Base-by-base conservation (phyloP, 2,113 vertebrate genomes). In the Halichoerus grypus region DNA sequence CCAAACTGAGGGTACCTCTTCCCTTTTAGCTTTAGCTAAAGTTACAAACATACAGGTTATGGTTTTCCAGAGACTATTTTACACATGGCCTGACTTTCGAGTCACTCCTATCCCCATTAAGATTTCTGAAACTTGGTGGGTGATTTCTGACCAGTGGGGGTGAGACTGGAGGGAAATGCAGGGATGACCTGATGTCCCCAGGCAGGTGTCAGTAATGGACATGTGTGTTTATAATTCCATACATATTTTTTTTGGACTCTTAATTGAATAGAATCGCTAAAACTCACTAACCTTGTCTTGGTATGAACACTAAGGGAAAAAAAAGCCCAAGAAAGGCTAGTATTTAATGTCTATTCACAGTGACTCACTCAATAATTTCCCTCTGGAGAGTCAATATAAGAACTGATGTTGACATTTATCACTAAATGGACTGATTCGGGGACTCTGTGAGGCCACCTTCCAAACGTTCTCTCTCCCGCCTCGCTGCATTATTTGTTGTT, bases 141-240 rank as follows among this genome's bases (percentile, higher is more conserved):
- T 7, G 39, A 53, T 67, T 59, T 26, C 3, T 33, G 53, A 4
- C 4, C 4, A 15, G 26, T 7, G 12, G 19, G 13, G 2, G 1
- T 21, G 11, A 24, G 26, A 4, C 4, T 10, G 3, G 57, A 74
- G 61, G 19, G 8, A 8, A 19, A 0, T 4, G 4, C 1, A 2
- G 3, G 19, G 1, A 4, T 1, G 5, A 1, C 4, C 19, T 28
- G 5, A 3, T 24, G 10, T 67, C 57, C 39, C 6, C n/a, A 42
- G n/a, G 28, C 4, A 4, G 15, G 12, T 76, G 24, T 86, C 28
- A 16, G 5, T 16, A 11, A 9, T 0, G 1, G 16, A 94, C 65
- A 82, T 2, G 4, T 46, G 46, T 59, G 8, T 31, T 53, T 67
- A 14, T 1, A 8, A 39, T 7, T 39, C 0, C 1, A 5, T 26